Evolutionary conservation across 1,140 invertebrate species (phyloP).

Genomic region (Latrodectus geometricus): DNA sequence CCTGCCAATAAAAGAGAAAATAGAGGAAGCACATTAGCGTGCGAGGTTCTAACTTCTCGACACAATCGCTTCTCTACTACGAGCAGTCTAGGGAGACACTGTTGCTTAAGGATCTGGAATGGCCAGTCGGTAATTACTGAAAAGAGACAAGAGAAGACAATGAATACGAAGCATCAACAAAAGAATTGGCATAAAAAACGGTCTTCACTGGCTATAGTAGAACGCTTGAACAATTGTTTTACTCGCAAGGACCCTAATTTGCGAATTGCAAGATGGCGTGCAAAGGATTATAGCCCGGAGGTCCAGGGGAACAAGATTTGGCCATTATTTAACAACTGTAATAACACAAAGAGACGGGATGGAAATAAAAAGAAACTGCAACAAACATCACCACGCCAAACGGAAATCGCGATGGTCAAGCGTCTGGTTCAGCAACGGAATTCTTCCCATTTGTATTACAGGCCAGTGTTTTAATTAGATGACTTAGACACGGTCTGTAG

Average conservation of each 20-base stretch:
- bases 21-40: background rate
- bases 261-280: constrained; percentile 31
- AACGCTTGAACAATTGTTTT: constrained; percentile 30
- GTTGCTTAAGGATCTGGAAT: background rate
- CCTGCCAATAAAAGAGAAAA: background rate
- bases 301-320: constrained; percentile 6
- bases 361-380: background rate
- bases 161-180: constrained; percentile 12
- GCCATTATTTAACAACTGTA: constrained; percentile 35
- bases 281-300: constrained; percentile 15
- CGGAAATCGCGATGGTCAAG: constrained; percentile 23
- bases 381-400: background rate
- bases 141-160: constrained; percentile 17
- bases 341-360: constrained; percentile 2
- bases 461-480: constrained; percentile 11
- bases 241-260: constrained; percentile 23
- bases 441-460: background rate
- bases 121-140: constrained; percentile 13
- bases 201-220: constrained; percentile 23
- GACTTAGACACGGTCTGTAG: constrained; percentile 20
- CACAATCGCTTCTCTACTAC: background rate
- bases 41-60: background rate
- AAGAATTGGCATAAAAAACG: constrained; percentile 13
- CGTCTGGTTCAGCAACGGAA: background rate
- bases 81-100: background rate